A percentile compares a stretch with the other conserved stretches of the same genome.
These are phyloP conservation scores for Pionites leucogaster DNA, from an alignment of 2,113 vertebrate species.

Conservation along the genomic window DNA sequence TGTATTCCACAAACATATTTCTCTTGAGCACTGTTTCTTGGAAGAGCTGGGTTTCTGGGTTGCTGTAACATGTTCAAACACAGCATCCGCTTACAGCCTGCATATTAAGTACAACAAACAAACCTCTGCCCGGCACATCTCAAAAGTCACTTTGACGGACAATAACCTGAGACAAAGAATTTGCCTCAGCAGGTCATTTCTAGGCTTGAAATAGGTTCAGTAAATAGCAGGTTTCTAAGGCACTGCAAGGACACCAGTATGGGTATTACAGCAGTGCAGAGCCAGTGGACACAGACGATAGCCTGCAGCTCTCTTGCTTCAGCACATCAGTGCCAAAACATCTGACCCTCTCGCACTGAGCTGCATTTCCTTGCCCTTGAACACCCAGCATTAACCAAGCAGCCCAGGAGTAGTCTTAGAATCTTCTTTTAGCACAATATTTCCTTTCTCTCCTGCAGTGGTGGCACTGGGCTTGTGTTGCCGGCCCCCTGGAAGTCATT, in stretches of 20 bases:
- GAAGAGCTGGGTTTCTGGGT: constrained; percentile 9
- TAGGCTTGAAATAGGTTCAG: neutral
- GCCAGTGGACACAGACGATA: neutral
- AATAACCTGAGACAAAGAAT: neutral
- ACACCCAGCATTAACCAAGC: neutral
- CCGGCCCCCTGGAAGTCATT: neutral
- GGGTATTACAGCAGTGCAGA: neutral
- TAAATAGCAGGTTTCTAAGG: neutral
- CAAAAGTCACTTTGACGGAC: neutral
- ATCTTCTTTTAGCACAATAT: neutral
- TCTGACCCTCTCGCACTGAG: neutral
- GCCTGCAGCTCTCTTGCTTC: neutral
- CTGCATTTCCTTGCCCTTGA: neutral
- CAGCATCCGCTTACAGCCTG: neutral
- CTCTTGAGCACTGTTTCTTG: neutral
- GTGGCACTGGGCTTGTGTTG: neutral
- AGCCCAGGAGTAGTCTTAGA: neutral
- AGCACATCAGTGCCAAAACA: rapidly evolving
- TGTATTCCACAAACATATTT: neutral
- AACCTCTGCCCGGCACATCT: neutral
- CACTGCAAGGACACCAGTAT: neutral
- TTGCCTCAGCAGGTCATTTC: neutral
- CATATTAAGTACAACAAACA: constrained; percentile 35
- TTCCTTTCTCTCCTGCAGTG: neutral
- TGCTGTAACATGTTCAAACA: constrained; percentile 59